phyloP scores from a whole-genome alignment of 1,140 invertebrate genomes.

The Drosophila triauraria region DNA sequence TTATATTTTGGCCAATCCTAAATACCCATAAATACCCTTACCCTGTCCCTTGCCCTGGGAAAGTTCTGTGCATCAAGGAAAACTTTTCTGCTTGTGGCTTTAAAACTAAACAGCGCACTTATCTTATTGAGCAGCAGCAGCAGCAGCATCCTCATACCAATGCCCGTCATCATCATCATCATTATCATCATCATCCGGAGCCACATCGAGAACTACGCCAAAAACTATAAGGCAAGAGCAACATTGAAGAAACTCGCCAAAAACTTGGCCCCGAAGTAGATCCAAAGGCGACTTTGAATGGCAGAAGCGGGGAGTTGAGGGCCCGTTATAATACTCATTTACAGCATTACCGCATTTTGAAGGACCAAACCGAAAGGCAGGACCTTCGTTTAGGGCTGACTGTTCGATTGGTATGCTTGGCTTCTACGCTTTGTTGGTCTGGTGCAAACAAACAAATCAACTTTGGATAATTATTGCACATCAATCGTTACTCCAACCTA shows the following conservation, averaged over 20 bases:
- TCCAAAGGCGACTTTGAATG: slow-evolving; percentile 49
- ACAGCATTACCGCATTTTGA: slow-evolving; percentile 61
- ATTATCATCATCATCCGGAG: slow-evolving; percentile 35
- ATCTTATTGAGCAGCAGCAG: slow-evolving; percentile 74
- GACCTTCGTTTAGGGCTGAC: slow-evolving; percentile 31
- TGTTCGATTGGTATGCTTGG: slow-evolving; percentile 73
- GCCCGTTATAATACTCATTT: slow-evolving; percentile 76
- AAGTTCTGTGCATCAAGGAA: slow-evolving; percentile 41
- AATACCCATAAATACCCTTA: slow-evolving; percentile 53
- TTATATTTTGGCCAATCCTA: slow-evolving; percentile 40
- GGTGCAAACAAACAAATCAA: slow-evolving; percentile 84
- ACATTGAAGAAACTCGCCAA: slow-evolving; percentile 61
- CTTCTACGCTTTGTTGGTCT: slow-evolving; percentile 76
- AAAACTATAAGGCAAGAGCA: slow-evolving; percentile 68
- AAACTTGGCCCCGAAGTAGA: slow-evolving; percentile 40
- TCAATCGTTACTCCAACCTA: slow-evolving; percentile 63
- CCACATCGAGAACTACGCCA: slow-evolving; percentile 63
- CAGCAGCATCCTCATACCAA: slow-evolving; percentile 37
- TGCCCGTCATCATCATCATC: slow-evolving; percentile 42
- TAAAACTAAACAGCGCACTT: slow-evolving; percentile 81
- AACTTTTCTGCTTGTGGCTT: slow-evolving; percentile 78
- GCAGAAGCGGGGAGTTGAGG: slow-evolving; percentile 22
- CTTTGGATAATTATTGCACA: slow-evolving; percentile 84
- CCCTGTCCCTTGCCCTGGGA: slow-evolving; percentile 14
- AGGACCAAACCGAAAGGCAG: slow-evolving; percentile 13